These are phyloP conservation scores for Probosciger aterrimus DNA, from an alignment of 2,113 vertebrate species.

Conservation along the genomic window DNA sequence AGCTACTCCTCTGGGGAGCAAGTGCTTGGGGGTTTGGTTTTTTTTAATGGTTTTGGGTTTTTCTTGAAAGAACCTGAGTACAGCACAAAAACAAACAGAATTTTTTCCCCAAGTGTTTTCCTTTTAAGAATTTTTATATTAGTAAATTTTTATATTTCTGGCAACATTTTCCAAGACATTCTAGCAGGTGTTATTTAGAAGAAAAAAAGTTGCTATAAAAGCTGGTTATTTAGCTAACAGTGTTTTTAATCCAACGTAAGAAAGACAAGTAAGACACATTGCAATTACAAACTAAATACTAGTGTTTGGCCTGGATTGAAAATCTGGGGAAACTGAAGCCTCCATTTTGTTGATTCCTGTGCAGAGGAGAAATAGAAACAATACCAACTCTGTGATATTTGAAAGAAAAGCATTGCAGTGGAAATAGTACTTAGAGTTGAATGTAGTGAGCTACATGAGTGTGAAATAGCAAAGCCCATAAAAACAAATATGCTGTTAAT, in stretches of 20 bases:
- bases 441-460: neutral
- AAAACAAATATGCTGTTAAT: neutral
- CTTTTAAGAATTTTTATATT: neutral
- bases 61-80: neutral
- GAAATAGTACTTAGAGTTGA: neutral
- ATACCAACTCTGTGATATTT: neutral
- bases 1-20: neutral
- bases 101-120: neutral
- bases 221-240: neutral
- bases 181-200: neutral
- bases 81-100: neutral
- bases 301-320: neutral
- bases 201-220: neutral
- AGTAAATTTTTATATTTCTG: neutral
- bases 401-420: neutral
- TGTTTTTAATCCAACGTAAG: neutral
- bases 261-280: neutral
- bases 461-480: neutral
- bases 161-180: neutral
- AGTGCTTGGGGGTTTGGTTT: neutral
- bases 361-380: neutral
- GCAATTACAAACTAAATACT: neutral
- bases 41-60: neutral
- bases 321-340: neutral
- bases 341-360: neutral